Evolutionary conservation across 2,113 vertebrate species (phyloP).

Genomic region (Bathybates hornii): DNA sequence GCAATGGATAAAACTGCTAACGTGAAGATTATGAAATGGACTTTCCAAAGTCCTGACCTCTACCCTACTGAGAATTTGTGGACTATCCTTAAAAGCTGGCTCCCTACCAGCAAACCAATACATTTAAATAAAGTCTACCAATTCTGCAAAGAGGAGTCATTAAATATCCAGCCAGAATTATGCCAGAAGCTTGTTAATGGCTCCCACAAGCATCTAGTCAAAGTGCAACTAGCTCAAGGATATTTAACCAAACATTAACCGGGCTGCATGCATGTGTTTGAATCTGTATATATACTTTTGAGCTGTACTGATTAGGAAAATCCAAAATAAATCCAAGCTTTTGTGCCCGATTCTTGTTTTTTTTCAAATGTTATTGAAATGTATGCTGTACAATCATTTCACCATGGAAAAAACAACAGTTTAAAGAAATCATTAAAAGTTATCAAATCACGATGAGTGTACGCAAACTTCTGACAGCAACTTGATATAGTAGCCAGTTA

Average conservation of each 20-base stretch:
- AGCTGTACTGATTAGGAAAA: neutral
- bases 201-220: neutral
- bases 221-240: neutral
- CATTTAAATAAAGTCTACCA: neutral
- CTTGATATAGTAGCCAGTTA: neutral
- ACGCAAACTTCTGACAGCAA: neutral
- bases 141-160: neutral
- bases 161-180: neutral
- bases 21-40: neutral
- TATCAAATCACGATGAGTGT: neutral
- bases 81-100: neutral
- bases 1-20: neutral
- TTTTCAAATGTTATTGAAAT: neutral
- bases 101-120: neutral
- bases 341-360: rapidly evolving
- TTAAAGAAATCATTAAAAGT: neutral
- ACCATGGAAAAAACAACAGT: neutral
- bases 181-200: neutral
- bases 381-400: neutral
- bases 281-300: neutral
- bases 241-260: neutral
- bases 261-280: neutral
- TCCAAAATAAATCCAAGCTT: neutral
- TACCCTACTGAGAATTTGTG: rapidly evolving
- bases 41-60: neutral